Conservation (phyloP, 2,888 invertebrate genomes). For the Lepetodrilus schrolli region DNA sequence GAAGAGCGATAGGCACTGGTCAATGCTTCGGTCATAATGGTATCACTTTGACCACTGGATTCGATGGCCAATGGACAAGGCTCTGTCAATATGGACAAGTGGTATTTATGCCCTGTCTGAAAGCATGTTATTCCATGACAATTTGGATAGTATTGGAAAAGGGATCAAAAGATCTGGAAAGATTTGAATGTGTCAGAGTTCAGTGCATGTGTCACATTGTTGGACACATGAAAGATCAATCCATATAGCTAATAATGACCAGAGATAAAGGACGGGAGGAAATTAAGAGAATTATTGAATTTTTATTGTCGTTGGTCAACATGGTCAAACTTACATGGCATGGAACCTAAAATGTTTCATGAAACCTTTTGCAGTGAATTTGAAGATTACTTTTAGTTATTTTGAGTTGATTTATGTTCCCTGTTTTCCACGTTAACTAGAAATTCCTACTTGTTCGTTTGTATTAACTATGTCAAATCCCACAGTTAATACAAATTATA, state of each 20-base stretch:
- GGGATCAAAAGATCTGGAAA: constrained; percentile 7
- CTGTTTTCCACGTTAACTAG: too few species aligned
- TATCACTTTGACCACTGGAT: not conserved
- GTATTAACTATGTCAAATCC: too few species aligned
- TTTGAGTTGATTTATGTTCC: too few species aligned
- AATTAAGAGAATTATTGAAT: not conserved
- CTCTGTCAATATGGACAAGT: constrained; percentile 23
- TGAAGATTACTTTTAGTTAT: too few species aligned
- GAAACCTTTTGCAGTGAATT: too few species aligned
- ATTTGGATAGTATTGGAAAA: constrained; percentile 2
- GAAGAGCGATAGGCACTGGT: constrained; percentile 7
- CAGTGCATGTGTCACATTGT: too few species aligned
- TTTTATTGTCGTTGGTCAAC: not conserved
- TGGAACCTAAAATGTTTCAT: too few species aligned
- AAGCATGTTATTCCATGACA: constrained; percentile 9
- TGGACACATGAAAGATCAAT: not conserved
- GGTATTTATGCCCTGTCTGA: not conserved
- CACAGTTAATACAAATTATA: too few species aligned
- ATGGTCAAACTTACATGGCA: too few species aligned
- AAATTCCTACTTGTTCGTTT: too few species aligned
- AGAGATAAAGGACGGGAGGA: not conserved
- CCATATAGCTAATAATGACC: not conserved
- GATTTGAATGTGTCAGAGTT: not conserved
- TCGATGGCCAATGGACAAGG: not conserved
- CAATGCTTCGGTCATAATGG: not conserved